Evolutionary conservation across 2,888 invertebrate species (phyloP), one percentile per base, ranked within the genome.

Genomic region (Eledona agricola): DNA sequence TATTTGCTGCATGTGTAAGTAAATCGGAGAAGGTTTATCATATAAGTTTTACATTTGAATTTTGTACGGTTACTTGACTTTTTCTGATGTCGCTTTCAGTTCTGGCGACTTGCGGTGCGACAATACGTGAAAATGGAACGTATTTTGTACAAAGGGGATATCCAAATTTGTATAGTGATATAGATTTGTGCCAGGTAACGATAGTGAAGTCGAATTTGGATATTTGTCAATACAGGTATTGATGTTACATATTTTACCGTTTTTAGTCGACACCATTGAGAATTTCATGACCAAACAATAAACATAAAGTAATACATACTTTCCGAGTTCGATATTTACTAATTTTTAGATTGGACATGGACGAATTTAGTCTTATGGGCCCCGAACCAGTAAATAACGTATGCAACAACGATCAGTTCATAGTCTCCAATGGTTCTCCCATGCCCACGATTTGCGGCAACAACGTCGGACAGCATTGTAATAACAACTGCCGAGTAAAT

Each of bases 121-220:
- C 85, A 0, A 86, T 89, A 0, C 80, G 83, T 1, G 89, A 90
- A 69, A 94, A 94, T 70, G 87, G 88, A 1, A 93, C 93, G 0
- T 90, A 92, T 68, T 94, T 94, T 72, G 90, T 92, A 1, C 92
- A 93, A 73, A 81, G 83, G 1, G 89, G 89, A 54, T 91, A 90
- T 75, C 93, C 93, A 0, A 81, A 81, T n/a, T 70, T 74, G 0
- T 90, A 83, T 66, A 90, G 93, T 61, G 87, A 85, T 0, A 89
- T 89, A 0, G 89, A 89, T 0, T 92, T 92, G 11, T 94, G 93
- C 65, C 93, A 93, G 70, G 81, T 93, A 2, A 92, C 90, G 0
- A 79, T 94, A 4, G 74, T 88, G 34, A 93, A 93, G 72, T 76
- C 86, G 1, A 85, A 87, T 69, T 84, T 87, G 0, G 88, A 90